Percentiles rank a stretch among this genome's conserved stretches.
phyloP scores from a whole-genome alignment of 2,113 vertebrate species.

The Girardinichthys multiradiatus region DNA sequence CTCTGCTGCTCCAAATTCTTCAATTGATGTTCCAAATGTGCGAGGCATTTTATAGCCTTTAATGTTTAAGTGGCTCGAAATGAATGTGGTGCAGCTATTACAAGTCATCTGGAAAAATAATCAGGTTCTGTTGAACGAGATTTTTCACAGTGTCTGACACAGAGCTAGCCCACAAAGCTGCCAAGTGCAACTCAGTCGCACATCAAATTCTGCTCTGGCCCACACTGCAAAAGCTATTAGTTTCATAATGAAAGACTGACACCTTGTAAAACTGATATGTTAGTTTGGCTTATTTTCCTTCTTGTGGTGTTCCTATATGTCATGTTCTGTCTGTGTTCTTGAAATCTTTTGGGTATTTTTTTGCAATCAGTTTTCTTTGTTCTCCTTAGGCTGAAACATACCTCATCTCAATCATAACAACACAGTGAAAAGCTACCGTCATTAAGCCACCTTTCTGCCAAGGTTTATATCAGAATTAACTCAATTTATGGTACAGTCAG shows the following conservation, averaged over 20 bases:
- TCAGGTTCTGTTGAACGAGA: slow-evolving; percentile 46
- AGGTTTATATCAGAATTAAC: too few relatives aligned
- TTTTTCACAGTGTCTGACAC: slow-evolving; percentile 27
- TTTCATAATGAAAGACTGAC: background rate
- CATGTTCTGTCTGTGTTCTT: background rate
- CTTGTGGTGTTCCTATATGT: background rate
- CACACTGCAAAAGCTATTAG: slow-evolving; percentile 3
- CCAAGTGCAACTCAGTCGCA: slow-evolving; percentile 25
- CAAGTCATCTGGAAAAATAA: slow-evolving; percentile 68
- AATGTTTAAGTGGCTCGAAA: slow-evolving; percentile 76
- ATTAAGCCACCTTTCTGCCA: too few relatives aligned
- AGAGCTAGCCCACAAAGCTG: slow-evolving; percentile 26
- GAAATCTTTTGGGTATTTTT: background rate
- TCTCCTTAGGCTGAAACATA: background rate
- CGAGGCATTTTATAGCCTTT: slow-evolving; percentile 68
- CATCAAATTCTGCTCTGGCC: slow-evolving; percentile 5
- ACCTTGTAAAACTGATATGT: background rate
- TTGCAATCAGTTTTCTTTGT: background rate
- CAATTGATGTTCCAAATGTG: slow-evolving; percentile 75
- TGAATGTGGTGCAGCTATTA: slow-evolving; percentile 68
- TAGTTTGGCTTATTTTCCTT: background rate
- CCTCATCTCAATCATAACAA: background rate
- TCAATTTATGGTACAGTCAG: too few relatives aligned
- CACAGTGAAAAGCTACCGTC: background rate
- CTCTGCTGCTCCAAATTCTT: slow-evolving; percentile 75